phyloP scores from a whole-genome alignment of 2,888 invertebrate species.

The Alviniconcha strummeri region DNA sequence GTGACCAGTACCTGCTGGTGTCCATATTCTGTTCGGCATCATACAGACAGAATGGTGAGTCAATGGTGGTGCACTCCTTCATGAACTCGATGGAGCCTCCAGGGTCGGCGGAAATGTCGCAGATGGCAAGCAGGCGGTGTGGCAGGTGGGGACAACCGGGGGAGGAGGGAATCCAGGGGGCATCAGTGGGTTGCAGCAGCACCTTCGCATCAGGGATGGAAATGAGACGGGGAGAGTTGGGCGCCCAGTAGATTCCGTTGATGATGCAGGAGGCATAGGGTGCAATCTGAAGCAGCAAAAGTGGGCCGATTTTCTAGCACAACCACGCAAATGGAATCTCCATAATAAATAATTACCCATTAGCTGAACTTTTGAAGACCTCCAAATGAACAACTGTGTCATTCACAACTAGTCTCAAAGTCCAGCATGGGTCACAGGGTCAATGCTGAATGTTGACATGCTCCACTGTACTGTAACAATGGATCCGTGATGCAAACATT shows the following conservation, averaged over 20 bases:
- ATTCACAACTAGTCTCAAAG: no score
- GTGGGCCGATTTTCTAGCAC: no score
- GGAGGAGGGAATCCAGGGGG: conserved; percentile 92
- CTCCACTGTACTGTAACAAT: no score
- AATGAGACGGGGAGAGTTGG: conserved; percentile 94
- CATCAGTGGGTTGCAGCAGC: conserved; percentile 86
- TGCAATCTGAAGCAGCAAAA: conserved; percentile 81
- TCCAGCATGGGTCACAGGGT: no score
- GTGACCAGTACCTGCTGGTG: conserved; percentile 83
- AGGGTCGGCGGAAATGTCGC: conserved; percentile 99
- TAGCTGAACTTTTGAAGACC: no score
- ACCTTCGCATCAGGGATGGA: conserved; percentile 99
- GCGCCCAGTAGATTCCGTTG: conserved; percentile 99
- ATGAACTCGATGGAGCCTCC: conserved; percentile 99
- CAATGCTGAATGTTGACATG: no score
- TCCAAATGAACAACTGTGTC: no score
- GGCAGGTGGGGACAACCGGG: conserved; percentile 71
- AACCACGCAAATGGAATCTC: no score
- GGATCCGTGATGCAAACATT: no score
- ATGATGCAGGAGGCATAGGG: conserved; percentile 97
- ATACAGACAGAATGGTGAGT: conserved; percentile 99
- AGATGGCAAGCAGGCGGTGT: conserved; percentile 86
- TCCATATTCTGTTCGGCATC: conserved; percentile 98
- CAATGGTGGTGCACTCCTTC: conserved; percentile 99
- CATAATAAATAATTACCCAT: no score